Percentiles rank a stretch among this genome's conserved stretches.
phyloP scores from a whole-genome alignment of 2,888 invertebrate genomes.

The Lobophora halterata region DNA sequence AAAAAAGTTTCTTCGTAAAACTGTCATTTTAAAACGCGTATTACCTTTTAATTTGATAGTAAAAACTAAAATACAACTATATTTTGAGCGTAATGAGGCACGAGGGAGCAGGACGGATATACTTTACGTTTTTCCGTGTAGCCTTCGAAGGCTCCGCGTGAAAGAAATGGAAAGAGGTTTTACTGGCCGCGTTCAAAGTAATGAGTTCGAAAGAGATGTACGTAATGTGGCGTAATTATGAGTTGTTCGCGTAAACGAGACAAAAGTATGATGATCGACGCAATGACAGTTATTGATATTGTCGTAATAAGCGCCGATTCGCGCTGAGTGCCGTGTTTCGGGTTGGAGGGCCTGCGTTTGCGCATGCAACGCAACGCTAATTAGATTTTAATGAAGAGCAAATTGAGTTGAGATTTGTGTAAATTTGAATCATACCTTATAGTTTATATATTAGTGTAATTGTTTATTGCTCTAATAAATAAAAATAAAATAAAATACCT shows the following conservation, averaged over 20 bases:
- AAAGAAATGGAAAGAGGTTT: slow-evolving; percentile 68
- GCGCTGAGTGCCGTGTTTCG: slow-evolving; percentile 48
- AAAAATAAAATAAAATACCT: too few relatives aligned
- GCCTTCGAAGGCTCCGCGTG: slow-evolving; percentile 52
- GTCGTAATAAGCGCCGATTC: slow-evolving; percentile 64
- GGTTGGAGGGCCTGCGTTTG: slow-evolving; percentile 47
- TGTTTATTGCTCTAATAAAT: too few relatives aligned
- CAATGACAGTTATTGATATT: slow-evolving; percentile 78
- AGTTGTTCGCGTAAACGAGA: slow-evolving; percentile 72
- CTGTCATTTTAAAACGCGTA: slow-evolving; percentile 59
- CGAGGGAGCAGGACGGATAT: slow-evolving; percentile 55
- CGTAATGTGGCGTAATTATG: slow-evolving; percentile 69
- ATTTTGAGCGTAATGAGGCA: slow-evolving; percentile 43
- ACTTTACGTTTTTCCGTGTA: slow-evolving; percentile 39
- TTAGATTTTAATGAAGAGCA: slow-evolving; percentile 68
- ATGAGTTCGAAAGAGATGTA: slow-evolving; percentile 73
- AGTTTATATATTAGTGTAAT: too few relatives aligned
- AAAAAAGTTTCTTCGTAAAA: slow-evolving; percentile 54
- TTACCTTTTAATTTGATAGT: slow-evolving; percentile 47
- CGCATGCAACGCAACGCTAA: slow-evolving; percentile 57
- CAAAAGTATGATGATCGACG: slow-evolving; percentile 70
- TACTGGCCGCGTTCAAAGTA: slow-evolving; percentile 60
- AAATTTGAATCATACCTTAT: too few relatives aligned
- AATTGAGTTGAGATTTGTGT: slow-evolving; percentile 39
- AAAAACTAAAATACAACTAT: slow-evolving; percentile 53